Conservation (phyloP, 2,888 invertebrate genomes). For the Tribolium freemani region DNA sequence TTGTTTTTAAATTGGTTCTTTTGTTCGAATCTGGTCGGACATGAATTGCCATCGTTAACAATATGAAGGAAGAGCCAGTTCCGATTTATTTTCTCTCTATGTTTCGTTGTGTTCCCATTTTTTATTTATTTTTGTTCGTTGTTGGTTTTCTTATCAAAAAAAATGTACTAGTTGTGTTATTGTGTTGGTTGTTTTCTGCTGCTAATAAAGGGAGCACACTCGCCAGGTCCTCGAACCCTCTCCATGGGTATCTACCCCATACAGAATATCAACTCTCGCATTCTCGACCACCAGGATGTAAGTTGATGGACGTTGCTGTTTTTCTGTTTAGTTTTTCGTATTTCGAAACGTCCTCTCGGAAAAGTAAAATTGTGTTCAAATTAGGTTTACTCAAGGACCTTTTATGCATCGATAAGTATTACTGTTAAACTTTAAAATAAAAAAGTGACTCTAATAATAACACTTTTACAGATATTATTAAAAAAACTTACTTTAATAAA, state of each 20-base stretch:
- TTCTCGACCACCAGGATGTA: slow-evolving; percentile 91
- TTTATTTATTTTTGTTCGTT: slow-evolving; percentile 51
- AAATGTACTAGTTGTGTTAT: slow-evolving; percentile 65
- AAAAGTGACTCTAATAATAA: too few species aligned
- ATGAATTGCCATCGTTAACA: neutral
- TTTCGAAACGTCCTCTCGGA: neutral
- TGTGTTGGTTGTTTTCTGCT: slow-evolving; percentile 71
- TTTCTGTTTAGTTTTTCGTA: slow-evolving; percentile 4
- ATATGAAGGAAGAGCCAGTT: neutral
- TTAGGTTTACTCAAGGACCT: too few species aligned
- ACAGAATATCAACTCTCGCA: slow-evolving; percentile 89
- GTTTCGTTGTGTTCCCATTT: slow-evolving; percentile 31
- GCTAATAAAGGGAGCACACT: slow-evolving; percentile 85
- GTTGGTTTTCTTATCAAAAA: neutral
- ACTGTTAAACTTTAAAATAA: too few species aligned
- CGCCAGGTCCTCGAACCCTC: slow-evolving; percentile 91
- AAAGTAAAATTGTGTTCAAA: neutral
- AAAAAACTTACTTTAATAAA: too few species aligned
- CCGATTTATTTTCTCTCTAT: slow-evolving; percentile 26
- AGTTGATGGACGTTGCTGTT: slow-evolving; percentile 70
- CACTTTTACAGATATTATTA: too few species aligned
- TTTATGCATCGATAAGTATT: too few species aligned
- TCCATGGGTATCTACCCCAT: slow-evolving; percentile 93
- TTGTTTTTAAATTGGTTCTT: slow-evolving; percentile 25
- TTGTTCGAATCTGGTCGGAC: neutral